These are phyloP conservation scores for Strongylocentrotus purpuratus DNA, from an alignment of 35 echinoderm and acorn worm genomes.

Conservation along the genomic window DNA sequence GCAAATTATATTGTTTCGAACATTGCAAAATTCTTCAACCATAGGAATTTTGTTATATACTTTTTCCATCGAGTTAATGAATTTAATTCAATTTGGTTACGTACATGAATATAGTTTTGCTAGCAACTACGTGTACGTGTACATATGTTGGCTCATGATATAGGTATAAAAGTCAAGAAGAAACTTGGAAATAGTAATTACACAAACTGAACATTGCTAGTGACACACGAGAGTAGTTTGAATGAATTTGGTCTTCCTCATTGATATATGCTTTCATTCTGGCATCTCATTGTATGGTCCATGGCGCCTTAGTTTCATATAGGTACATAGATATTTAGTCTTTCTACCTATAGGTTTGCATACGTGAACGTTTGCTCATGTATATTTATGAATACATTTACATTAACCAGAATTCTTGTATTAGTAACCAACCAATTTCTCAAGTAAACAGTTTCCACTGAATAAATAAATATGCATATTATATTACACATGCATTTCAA, in stretches of 20 bases:
- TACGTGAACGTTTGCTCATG: no score
- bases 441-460: not conserved
- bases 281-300: not conserved
- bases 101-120: not conserved
- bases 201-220: no score
- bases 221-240: no score
- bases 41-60: no score
- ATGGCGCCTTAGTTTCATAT: not conserved
- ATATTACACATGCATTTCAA: no score
- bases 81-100: not conserved
- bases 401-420: no score
- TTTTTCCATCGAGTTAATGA: not conserved
- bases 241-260: not conserved
- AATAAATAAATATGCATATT: no score
- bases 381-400: not conserved
- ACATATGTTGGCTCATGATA: no score
- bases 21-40: not conserved
- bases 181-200: no score
- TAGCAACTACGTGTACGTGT: not conserved
- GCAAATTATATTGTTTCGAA: not conserved
- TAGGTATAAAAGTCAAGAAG: no score
- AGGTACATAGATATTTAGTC: not conserved
- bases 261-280: not conserved
- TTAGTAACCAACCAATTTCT: no score
- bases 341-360: no score